Conservation (phyloP, 2,113 vertebrate genomes). For the Paramormyrops kingsleyae region DNA sequence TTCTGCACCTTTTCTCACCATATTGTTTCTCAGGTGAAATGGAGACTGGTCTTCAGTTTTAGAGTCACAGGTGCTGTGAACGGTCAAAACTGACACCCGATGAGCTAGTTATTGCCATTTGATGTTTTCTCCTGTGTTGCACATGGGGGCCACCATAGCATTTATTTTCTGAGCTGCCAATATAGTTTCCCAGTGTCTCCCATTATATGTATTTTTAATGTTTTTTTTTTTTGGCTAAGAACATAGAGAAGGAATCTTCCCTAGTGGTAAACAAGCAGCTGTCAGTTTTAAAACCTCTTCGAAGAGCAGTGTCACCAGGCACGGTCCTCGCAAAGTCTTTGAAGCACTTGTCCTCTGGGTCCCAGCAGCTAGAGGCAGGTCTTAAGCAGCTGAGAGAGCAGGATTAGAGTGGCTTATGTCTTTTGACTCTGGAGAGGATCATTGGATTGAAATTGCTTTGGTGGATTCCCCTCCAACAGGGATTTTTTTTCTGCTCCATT, state of each 20-base stretch:
- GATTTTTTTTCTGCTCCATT: slow-evolving; percentile 41
- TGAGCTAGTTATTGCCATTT: not conserved
- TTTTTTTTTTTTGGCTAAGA: not conserved
- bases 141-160: not conserved
- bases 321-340: slow-evolving; percentile 45
- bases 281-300: slow-evolving; percentile 52
- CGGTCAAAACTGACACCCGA: not conserved
- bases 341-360: slow-evolving; percentile 47
- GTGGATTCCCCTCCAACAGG: slow-evolving; percentile 36
- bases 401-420: slow-evolving; percentile 74
- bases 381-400: slow-evolving; percentile 60
- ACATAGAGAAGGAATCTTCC: not conserved
- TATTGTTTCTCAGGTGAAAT: not conserved
- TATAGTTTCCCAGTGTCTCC: not conserved
- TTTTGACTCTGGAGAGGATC: slow-evolving; percentile 63
- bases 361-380: slow-evolving; percentile 46
- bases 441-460: slow-evolving; percentile 62
- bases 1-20: not conserved
- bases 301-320: slow-evolving; percentile 45
- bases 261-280: slow-evolving; percentile 58
- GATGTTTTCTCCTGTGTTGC: not conserved
- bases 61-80: not conserved
- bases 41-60: not conserved
- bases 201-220: not conserved
- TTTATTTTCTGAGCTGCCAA: not conserved